Conservation (phyloP, 1,140 invertebrate species). For the Macrosteles quadrilineatus region DNA sequence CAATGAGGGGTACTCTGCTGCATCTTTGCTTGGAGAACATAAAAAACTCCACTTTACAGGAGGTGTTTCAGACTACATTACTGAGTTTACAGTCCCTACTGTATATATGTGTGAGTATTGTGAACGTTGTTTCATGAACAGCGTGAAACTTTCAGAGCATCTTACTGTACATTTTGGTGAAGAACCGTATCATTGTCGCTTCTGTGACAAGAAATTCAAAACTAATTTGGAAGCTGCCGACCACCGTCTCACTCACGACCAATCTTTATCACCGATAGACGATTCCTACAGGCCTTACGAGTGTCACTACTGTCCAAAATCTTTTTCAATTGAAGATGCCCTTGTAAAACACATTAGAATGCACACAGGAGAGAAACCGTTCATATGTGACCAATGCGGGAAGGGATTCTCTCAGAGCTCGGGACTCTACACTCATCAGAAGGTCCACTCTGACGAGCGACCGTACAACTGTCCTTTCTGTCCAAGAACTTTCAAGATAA, state of each 20-base stretch:
- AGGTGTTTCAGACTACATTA: slow-evolving; percentile 32
- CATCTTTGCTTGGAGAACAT: slow-evolving; percentile 30
- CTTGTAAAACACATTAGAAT: slow-evolving; percentile 57
- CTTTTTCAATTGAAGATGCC: slow-evolving; percentile 40
- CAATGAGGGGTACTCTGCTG: slow-evolving; percentile 24
- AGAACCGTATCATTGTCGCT: slow-evolving; percentile 36
- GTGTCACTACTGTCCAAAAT: slow-evolving; percentile 41
- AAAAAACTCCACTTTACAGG: slow-evolving; percentile 26
- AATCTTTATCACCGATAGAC: slow-evolving; percentile 14
- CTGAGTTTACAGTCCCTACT: slow-evolving; percentile 34
- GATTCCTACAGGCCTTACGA: slow-evolving; percentile 38
- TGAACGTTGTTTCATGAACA: slow-evolving; percentile 38
- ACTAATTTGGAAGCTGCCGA: slow-evolving; percentile 28
- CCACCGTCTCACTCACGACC: slow-evolving; percentile 31
- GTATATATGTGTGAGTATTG: slow-evolving; percentile 39
- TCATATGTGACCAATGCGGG: slow-evolving; percentile 44
- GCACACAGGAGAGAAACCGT: slow-evolving; percentile 70
- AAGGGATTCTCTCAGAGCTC: slow-evolving; percentile 41
- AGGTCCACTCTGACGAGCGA: slow-evolving; percentile 55
- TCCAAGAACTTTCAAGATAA: slow-evolving; percentile 41
- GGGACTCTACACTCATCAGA: slow-evolving; percentile 40
- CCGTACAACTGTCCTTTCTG: slow-evolving; percentile 54
- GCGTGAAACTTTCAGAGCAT: slow-evolving; percentile 38
- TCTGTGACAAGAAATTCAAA: slow-evolving; percentile 35
- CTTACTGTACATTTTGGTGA: slow-evolving; percentile 39